Evolutionary conservation across 2,888 invertebrate species (phyloP).

Genomic region (Patella pellucida): DNA sequence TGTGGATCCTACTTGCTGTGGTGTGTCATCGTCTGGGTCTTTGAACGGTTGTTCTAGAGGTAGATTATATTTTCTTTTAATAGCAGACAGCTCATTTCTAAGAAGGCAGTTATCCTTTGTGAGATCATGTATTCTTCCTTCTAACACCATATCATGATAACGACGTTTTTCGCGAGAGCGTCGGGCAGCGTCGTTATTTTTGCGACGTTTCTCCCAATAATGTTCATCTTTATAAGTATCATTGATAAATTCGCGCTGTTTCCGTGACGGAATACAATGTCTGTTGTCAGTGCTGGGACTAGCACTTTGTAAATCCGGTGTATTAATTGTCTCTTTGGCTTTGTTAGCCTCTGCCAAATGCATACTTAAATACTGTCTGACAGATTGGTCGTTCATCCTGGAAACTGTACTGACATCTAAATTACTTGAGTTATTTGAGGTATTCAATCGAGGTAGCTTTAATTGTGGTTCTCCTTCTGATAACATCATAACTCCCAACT

Average conservation of each 20-base stretch:
- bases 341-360: constrained; percentile 1
- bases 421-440: constrained; percentile 15
- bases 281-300: neutral
- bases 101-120: constrained; percentile 96
- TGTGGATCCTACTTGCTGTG: neutral
- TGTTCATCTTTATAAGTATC: constrained; percentile 96
- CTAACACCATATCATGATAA: constrained; percentile 96
- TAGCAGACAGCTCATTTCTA: constrained; percentile 91
- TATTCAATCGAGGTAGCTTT: constrained; percentile 24
- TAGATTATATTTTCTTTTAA: constrained; percentile 81
- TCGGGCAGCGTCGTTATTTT: constrained; percentile 98
- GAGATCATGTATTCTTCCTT: constrained; percentile 92
- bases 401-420: neutral
- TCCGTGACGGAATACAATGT: constrained; percentile 77
- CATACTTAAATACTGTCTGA: neutral
- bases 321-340: neutral
- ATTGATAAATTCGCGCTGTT: constrained; percentile 96
- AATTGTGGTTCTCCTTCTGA: constrained; percentile 35
- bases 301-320: neutral
- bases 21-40: constrained; percentile 12
- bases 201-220: constrained; percentile 95
- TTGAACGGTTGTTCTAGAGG: constrained; percentile 47
- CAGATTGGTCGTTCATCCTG: constrained; percentile 1
- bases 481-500: constrained; percentile 33
- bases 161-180: constrained; percentile 95